A percentile compares a stretch with the other conserved stretches of the same genome.
Evolutionary conservation across 2,113 vertebrate genomes (phyloP).

Genomic region (Terrapene triunguis): DNA sequence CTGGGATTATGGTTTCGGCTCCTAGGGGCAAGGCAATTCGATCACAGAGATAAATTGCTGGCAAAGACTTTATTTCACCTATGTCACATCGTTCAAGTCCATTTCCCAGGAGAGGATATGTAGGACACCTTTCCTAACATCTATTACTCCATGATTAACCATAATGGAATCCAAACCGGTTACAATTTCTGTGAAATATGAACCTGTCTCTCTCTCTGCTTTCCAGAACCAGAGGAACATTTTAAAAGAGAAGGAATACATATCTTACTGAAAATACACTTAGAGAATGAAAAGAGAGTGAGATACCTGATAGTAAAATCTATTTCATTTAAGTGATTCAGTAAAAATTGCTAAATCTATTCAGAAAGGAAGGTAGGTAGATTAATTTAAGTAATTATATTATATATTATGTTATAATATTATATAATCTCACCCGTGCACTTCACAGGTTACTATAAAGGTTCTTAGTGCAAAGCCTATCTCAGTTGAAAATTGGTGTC

Average conservation of each 20-base stretch:
- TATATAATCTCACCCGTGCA: neutral
- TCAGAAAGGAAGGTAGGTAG: constrained; percentile 13
- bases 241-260: neutral
- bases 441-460: neutral
- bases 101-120: neutral
- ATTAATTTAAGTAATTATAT: constrained; percentile 57
- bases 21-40: neutral
- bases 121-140: neutral
- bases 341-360: neutral
- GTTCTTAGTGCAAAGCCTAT: neutral
- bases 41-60: neutral
- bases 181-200: neutral
- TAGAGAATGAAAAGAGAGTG: neutral
- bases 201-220: neutral
- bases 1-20: neutral
- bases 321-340: neutral
- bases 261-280: neutral
- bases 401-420: neutral
- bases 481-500: constrained; percentile 5
- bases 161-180: neutral
- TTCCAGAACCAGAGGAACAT: neutral
- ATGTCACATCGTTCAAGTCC: neutral
- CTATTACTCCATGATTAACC: neutral
- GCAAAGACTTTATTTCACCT: neutral
- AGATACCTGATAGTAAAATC: neutral